phyloP scores from a whole-genome alignment of 64 coral and sea anemone genomes.

The Stichodactyla helianthus region DNA sequence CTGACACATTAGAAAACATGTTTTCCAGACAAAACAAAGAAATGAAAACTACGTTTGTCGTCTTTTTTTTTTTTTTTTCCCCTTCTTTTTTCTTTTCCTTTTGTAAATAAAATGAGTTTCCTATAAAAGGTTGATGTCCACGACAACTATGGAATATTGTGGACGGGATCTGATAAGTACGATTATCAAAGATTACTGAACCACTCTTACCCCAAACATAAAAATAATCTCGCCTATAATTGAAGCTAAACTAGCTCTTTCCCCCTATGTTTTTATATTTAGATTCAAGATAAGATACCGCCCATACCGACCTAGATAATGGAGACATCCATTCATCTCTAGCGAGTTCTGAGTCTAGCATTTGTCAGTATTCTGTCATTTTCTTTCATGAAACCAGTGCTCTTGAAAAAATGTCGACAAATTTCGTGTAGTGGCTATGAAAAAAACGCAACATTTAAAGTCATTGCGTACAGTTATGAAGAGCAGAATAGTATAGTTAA shows the following conservation, averaged over 20 bases:
- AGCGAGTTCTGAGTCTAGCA: background rate
- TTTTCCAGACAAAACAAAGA: background rate
- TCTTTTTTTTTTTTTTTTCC: background rate
- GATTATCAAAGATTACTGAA: conserved; percentile 4
- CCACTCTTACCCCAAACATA: background rate
- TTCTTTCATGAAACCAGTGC: no score
- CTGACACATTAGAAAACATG: background rate
- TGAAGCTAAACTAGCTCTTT: background rate
- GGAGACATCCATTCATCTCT: background rate
- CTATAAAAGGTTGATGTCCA: background rate
- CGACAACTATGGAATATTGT: background rate
- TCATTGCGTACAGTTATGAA: no score
- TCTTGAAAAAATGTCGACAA: no score
- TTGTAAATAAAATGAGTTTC: background rate
- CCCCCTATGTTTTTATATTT: background rate
- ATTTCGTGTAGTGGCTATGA: no score
- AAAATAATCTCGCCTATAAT: background rate
- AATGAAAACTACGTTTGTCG: background rate
- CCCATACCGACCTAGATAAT: background rate
- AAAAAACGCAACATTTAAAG: no score
- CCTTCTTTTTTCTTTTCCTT: background rate
- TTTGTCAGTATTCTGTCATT: no score
- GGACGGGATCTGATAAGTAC: background rate
- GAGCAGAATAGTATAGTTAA: no score
- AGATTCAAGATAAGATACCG: background rate